Evolutionary conservation across 2,113 vertebrate genomes (phyloP).

Genomic region (Brienomyrus brachyistius): DNA sequence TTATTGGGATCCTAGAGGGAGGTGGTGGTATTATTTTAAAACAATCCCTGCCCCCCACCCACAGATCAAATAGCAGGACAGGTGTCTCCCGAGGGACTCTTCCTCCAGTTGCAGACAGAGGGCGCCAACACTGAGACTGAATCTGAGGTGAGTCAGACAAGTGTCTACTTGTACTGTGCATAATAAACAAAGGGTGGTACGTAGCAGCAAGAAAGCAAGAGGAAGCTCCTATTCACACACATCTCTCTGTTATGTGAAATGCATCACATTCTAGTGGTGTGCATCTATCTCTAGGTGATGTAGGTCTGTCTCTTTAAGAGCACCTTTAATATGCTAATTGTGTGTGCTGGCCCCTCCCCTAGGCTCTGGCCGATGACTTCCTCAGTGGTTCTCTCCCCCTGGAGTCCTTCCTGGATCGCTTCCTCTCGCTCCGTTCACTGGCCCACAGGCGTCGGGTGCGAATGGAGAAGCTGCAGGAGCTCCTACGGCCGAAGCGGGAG

Average conservation of each 20-base stretch:
- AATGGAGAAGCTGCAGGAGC: constrained; percentile 87
- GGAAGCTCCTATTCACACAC: not conserved
- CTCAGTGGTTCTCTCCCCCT: constrained; percentile 74
- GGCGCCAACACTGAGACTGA: constrained; percentile 79
- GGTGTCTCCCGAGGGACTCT: constrained; percentile 65
- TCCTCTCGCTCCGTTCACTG: constrained; percentile 66
- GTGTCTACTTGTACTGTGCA: no score
- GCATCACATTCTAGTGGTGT: not conserved
- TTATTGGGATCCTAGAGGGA: not conserved
- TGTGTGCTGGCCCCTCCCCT: not conserved
- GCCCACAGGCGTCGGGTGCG: constrained; percentile 77
- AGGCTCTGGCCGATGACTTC: constrained; percentile 82
- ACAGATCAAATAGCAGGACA: constrained; percentile 72
- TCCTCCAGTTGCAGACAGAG: constrained; percentile 79
- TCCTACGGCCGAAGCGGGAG: constrained; percentile 58
- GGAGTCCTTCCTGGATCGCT: constrained; percentile 79
- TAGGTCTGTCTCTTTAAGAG: not conserved
- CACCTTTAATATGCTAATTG: not conserved
- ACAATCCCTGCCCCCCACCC: not conserved
- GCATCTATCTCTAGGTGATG: not conserved
- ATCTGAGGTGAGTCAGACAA: constrained; percentile 70
- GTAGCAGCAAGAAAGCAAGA: not conserved
- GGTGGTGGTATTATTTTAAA: not conserved
- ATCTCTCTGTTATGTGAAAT: not conserved
- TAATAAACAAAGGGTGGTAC: not conserved